Conservation (phyloP, 2,888 invertebrate genomes). For the Andrena hattorfiana region DNA sequence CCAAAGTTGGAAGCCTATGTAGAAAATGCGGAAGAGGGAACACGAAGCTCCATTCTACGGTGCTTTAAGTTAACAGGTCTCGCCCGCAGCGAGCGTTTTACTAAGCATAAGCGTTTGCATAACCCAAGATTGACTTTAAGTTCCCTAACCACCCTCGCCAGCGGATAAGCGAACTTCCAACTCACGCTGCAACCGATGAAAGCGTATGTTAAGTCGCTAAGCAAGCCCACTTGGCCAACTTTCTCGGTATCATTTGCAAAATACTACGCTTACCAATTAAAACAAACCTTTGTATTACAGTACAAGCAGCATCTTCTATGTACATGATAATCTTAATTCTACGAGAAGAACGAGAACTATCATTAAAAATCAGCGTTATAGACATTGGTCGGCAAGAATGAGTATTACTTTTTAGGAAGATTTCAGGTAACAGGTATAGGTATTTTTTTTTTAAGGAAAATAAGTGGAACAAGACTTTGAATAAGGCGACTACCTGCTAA, state of each 20-base stretch:
- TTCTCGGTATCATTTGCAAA: constrained; percentile 40
- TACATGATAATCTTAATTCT: not conserved
- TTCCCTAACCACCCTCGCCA: constrained; percentile 67
- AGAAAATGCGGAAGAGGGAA: constrained; percentile 56
- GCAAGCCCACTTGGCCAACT: constrained; percentile 58
- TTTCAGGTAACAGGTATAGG: too few species aligned
- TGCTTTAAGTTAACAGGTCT: constrained; percentile 62
- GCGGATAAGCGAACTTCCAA: constrained; percentile 62
- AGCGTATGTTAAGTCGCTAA: constrained; percentile 74
- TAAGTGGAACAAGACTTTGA: too few species aligned
- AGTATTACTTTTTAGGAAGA: not conserved
- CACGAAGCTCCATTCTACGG: constrained; percentile 34
- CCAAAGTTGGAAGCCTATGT: constrained; percentile 11
- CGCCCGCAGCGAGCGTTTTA: constrained; percentile 72
- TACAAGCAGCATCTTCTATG: not conserved
- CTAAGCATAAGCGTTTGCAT: constrained; percentile 78
- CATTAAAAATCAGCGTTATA: not conserved
- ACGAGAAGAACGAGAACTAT: not conserved
- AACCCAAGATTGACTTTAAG: constrained; percentile 81
- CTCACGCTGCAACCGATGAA: constrained; percentile 51
- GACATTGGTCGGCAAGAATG: not conserved
- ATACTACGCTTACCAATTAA: constrained; percentile 23
- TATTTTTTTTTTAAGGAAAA: too few species aligned
- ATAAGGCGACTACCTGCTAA: too few species aligned
- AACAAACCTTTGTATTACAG: not conserved